phyloP scores from a whole-genome alignment of 2,797 vertebrate genomes.

The Parotocinclus haroldoi region DNA sequence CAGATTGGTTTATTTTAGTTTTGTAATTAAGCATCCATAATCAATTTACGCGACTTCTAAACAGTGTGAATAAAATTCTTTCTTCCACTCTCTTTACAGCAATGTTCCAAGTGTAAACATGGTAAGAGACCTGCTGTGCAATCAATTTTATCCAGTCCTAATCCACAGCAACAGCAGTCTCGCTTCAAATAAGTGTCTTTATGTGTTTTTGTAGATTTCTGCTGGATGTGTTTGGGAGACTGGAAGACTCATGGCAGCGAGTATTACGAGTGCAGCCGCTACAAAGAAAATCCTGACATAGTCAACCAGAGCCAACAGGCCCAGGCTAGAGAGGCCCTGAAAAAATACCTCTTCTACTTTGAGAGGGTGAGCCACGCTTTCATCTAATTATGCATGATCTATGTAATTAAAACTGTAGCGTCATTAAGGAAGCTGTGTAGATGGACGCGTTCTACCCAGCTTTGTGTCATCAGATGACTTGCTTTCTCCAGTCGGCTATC shows the following conservation, averaged over 20 bases:
- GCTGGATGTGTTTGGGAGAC: constrained; percentile 99
- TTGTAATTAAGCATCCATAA: too few species aligned
- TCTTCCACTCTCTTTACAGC: constrained; percentile 64
- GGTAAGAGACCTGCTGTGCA: constrained; percentile 70
- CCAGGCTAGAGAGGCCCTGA: constrained; percentile 96
- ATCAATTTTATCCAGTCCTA: constrained; percentile 2
- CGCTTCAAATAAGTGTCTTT: not conserved
- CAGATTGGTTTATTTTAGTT: too few species aligned
- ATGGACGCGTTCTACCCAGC: too few species aligned
- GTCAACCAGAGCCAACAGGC: constrained; percentile 99
- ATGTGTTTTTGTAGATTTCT: constrained; percentile 80
- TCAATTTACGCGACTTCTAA: too few species aligned
- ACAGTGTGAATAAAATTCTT: not conserved
- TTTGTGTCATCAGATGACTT: too few species aligned
- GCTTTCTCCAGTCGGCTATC: too few species aligned
- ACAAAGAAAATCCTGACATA: constrained; percentile 99
- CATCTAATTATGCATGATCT: not conserved
- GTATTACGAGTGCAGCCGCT: constrained; percentile 98
- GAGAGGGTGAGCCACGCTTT: constrained; percentile 83
- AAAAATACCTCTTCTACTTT: constrained; percentile 99
- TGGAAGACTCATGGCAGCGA: constrained; percentile 99
- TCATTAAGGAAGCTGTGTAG: too few species aligned
- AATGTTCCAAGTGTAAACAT: constrained; percentile 99
- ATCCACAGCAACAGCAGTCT: not conserved
- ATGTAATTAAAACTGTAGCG: too few species aligned